Conservation (phyloP, 2,888 invertebrate species). For the Acrobasis consociella region DNA sequence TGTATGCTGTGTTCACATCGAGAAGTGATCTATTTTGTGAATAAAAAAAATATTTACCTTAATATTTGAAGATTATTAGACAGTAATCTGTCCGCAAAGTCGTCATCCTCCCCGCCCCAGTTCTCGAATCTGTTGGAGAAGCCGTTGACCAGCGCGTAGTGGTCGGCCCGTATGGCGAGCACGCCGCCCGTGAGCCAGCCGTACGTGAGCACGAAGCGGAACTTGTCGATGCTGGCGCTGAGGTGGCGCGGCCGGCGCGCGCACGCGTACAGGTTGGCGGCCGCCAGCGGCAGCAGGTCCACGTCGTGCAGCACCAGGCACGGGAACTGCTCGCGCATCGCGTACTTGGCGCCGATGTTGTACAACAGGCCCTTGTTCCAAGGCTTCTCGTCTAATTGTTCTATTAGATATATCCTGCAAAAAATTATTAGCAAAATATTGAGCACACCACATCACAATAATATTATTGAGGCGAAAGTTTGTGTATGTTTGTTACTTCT, state of each 20-base stretch:
- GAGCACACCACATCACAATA: too few species aligned
- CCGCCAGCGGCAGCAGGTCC: slow-evolving; percentile 92
- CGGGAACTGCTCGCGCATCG: slow-evolving; percentile 86
- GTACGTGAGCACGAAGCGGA: slow-evolving; percentile 63
- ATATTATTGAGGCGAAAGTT: too few species aligned
- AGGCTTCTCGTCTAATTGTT: slow-evolving; percentile 88
- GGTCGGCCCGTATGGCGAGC: slow-evolving; percentile 59
- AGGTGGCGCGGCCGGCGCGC: slow-evolving; percentile 91
- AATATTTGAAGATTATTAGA: slow-evolving; percentile 48
- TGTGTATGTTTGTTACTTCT: too few species aligned
- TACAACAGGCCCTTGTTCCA: slow-evolving; percentile 95
- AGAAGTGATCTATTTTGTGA: too few species aligned
- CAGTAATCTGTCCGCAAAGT: slow-evolving; percentile 54
- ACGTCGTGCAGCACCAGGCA: slow-evolving; percentile 96
- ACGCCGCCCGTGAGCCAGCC: slow-evolving; percentile 62
- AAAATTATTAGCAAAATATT: slow-evolving; percentile 21
- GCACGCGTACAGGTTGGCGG: slow-evolving; percentile 92
- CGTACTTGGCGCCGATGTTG: slow-evolving; percentile 92
- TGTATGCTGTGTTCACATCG: too few species aligned
- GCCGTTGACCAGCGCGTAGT: slow-evolving; percentile 60
- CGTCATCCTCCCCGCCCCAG: slow-evolving; percentile 79
- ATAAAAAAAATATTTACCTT: slow-evolving; percentile 45
- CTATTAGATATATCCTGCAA: slow-evolving; percentile 89
- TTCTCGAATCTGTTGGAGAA: slow-evolving; percentile 67
- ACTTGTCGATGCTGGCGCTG: slow-evolving; percentile 93